phyloP scores from a whole-genome alignment of 1,140 invertebrate species.

The Heliconius congener region DNA sequence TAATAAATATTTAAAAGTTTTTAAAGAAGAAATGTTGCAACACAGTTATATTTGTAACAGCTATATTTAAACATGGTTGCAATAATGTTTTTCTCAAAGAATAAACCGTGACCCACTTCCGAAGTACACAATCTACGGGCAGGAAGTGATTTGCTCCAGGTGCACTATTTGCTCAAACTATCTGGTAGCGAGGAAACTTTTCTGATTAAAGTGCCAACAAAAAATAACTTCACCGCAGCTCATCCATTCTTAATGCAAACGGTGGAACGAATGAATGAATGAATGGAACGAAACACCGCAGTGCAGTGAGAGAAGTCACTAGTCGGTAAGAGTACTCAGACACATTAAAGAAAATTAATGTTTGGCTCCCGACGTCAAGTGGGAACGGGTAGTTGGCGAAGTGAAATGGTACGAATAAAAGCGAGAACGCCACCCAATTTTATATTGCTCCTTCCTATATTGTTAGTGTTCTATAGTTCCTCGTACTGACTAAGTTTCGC shows the following conservation, averaged over 20 bases:
- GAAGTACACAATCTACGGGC: constrained; percentile 45
- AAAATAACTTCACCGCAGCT: constrained; percentile 64
- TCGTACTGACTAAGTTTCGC: constrained; percentile 52
- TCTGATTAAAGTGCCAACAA: constrained; percentile 73
- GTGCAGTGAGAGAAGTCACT: constrained; percentile 68
- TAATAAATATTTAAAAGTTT: not conserved
- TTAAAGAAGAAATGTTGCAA: constrained; percentile 28
- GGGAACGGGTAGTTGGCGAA: constrained; percentile 71
- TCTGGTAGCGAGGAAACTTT: constrained; percentile 57
- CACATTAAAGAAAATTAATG: constrained; percentile 82
- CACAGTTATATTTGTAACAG: constrained; percentile 31
- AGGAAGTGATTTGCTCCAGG: constrained; percentile 55
- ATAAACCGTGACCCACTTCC: constrained; percentile 53
- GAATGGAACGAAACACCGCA: constrained; percentile 77
- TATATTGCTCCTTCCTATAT: constrained; percentile 58
- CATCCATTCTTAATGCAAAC: constrained; percentile 76
- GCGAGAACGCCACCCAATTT: constrained; percentile 65
- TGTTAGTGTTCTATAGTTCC: constrained; percentile 61
- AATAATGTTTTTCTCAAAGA: constrained; percentile 43
- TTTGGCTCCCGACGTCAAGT: constrained; percentile 76
- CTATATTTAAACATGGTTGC: constrained; percentile 43
- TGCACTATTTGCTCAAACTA: constrained; percentile 53
- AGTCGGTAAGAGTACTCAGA: constrained; percentile 76
- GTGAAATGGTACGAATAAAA: constrained; percentile 74
- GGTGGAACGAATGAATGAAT: constrained; percentile 55